Evolutionary conservation across 2,113 vertebrate genomes (phyloP).

Genomic region (Pleuronectes platessa): DNA sequence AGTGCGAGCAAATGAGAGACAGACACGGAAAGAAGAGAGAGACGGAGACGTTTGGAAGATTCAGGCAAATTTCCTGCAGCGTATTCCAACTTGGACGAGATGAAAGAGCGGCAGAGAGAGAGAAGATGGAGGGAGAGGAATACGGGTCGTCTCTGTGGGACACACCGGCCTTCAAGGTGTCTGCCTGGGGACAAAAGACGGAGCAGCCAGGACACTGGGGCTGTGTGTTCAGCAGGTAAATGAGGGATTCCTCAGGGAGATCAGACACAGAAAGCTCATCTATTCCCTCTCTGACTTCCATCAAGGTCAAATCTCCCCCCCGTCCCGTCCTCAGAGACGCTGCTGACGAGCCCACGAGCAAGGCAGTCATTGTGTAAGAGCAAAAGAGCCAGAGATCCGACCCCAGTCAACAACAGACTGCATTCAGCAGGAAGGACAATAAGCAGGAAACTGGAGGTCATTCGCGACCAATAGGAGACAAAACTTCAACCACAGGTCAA

Average conservation of each 20-base stretch:
- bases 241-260: neutral
- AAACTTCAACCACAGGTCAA: too few species aligned
- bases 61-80: neutral
- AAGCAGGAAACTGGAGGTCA: neutral
- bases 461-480: too few species aligned
- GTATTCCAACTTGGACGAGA: neutral
- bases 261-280: neutral
- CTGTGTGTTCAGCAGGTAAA: neutral
- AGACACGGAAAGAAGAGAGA: neutral
- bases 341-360: neutral
- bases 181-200: slow-evolving; percentile 17
- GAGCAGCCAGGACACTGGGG: slow-evolving; percentile 17
- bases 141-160: neutral
- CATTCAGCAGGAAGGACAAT: neutral
- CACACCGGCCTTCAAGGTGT: neutral
- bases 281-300: neutral
- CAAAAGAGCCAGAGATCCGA: slow-evolving; percentile 9
- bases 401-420: neutral
- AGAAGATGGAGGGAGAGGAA: neutral
- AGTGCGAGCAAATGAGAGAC: slow-evolving; percentile 2
- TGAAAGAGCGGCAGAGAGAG: slow-evolving; percentile 2
- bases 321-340: neutral
- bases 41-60: slow-evolving; percentile 1
- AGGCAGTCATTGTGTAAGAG: slow-evolving; percentile 1
- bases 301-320: slow-evolving; percentile 9